A percentile compares a stretch with the other conserved stretches of the same genome.
phyloP scores from a whole-genome alignment of 2,797 vertebrate species.

The Crypturellus tataupa region DNA sequence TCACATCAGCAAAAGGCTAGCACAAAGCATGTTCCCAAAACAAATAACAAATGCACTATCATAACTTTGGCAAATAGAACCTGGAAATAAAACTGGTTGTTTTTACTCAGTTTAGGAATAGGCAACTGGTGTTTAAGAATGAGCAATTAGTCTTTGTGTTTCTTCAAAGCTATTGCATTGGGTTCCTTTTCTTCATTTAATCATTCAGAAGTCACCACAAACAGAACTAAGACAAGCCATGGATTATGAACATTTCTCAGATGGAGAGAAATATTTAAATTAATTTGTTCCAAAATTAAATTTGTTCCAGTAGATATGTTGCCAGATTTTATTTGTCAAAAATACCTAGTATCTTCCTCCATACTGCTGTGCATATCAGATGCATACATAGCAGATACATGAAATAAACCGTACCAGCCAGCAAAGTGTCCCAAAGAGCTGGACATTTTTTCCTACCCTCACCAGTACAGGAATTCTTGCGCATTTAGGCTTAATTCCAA shows the following conservation, averaged over 20 bases:
- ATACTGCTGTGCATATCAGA: neutral
- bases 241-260: neutral
- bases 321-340: constrained; percentile 29
- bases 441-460: constrained; percentile 1
- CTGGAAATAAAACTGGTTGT: constrained; percentile 45
- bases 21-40: constrained; percentile 60
- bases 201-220: neutral
- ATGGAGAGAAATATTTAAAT: constrained; percentile 33
- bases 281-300: constrained; percentile 32
- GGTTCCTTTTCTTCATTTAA: neutral
- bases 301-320: neutral
- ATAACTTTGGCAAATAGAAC: constrained; percentile 52
- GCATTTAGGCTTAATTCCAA: neutral
- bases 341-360: neutral
- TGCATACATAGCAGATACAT: neutral
- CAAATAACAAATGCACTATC: constrained; percentile 62
- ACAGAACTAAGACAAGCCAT: neutral
- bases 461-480: neutral
- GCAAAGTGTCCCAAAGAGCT: neutral
- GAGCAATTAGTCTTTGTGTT: neutral
- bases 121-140: neutral
- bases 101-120: constrained; percentile 5
- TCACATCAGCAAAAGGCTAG: constrained; percentile 54
- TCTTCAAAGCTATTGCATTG: neutral
- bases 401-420: neutral